Evolutionary conservation across 2,888 invertebrate genomes (phyloP).

Genomic region (Chouioia cunea): DNA sequence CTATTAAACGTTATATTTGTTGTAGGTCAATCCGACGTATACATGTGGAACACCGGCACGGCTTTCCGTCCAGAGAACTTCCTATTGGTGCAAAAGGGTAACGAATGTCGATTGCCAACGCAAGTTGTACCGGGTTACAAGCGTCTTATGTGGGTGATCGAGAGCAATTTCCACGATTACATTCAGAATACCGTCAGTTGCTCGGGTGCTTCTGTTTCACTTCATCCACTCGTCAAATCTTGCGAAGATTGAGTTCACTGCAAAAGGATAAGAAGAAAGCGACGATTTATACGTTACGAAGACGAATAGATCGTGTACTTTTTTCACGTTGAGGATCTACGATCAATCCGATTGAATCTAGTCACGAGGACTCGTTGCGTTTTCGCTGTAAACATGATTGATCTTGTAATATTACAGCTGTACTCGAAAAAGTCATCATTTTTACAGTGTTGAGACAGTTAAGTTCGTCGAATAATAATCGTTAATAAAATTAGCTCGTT

Average conservation of each 20-base stretch:
- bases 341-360: constrained; percentile 24
- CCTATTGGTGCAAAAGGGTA: constrained; percentile 73
- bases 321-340: too few species aligned
- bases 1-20: too few species aligned
- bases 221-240: constrained; percentile 74
- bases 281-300: too few species aligned
- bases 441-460: too few species aligned
- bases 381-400: too few species aligned
- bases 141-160: constrained; percentile 75
- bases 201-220: constrained; percentile 72
- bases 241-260: constrained; percentile 59
- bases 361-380: constrained; percentile 28
- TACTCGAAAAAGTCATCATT: too few species aligned
- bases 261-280: too few species aligned
- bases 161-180: constrained; percentile 78
- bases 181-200: constrained; percentile 74
- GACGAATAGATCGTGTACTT: too few species aligned
- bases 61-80: constrained; percentile 72
- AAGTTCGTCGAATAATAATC: too few species aligned
- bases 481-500: too few species aligned
- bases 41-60: constrained; percentile 75
- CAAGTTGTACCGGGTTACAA: constrained; percentile 74
- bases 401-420: too few species aligned
- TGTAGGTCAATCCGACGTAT: constrained; percentile 73
- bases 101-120: constrained; percentile 74